Evolutionary conservation across 2,888 invertebrate genomes (phyloP).

Genomic region (Disparrhopalites patrizii): DNA sequence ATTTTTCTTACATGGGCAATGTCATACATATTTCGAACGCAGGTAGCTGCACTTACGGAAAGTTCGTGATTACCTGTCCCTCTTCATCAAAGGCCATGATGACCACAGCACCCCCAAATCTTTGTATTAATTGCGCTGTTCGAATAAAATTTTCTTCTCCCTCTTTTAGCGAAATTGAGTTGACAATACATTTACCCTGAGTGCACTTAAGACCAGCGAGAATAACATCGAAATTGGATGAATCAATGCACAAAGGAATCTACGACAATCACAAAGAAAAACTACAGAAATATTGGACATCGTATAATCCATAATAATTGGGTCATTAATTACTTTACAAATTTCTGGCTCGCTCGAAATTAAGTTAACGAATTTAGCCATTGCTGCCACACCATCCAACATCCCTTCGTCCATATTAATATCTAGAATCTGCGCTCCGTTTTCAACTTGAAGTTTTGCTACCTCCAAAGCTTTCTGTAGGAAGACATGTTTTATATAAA

Average conservation of each 20-base stretch:
- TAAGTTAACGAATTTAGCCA: constrained; percentile 58
- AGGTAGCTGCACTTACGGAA: not conserved
- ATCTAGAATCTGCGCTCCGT: constrained; percentile 59
- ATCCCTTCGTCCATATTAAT: constrained; percentile 61
- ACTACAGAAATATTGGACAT: not conserved
- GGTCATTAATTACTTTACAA: constrained; percentile 52
- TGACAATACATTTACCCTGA: constrained; percentile 59
- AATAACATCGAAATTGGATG: constrained; percentile 58
- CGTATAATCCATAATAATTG: not conserved
- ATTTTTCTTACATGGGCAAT: not conserved
- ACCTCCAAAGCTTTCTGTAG: constrained; percentile 56
- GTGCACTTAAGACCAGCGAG: constrained; percentile 58
- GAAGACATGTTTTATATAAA: constrained; percentile 32
- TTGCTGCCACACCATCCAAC: constrained; percentile 56
- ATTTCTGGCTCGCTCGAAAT: constrained; percentile 59
- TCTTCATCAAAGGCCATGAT: constrained; percentile 61
- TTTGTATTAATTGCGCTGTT: constrained; percentile 55
- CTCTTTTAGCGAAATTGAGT: constrained; percentile 60
- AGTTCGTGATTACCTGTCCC: constrained; percentile 54
- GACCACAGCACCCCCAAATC: constrained; percentile 58
- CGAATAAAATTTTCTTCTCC: constrained; percentile 57
- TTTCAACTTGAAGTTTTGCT: constrained; percentile 58
- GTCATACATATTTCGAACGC: not conserved
- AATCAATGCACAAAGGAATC: constrained; percentile 60
- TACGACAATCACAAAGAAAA: constrained; percentile 36